These are phyloP conservation scores for Dinocampus coccinellae DNA, from an alignment of 2,888 invertebrate genomes.

Conservation along the genomic window DNA sequence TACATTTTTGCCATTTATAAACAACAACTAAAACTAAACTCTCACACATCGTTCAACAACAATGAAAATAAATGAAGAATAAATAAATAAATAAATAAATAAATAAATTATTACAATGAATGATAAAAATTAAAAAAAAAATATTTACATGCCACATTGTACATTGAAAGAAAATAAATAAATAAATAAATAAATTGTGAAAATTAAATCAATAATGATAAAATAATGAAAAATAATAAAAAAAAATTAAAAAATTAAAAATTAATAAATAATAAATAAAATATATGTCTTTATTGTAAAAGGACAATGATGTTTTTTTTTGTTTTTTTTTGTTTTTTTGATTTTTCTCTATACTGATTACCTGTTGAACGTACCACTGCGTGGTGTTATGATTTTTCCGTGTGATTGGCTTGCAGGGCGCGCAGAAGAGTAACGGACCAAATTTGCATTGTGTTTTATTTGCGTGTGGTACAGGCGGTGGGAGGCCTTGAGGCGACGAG, in stretches of 20 bases:
- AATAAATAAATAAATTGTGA: no score
- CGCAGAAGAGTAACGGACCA: conserved; percentile 64
- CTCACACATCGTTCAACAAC: neutral
- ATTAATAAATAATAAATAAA: neutral
- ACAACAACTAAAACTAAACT: neutral
- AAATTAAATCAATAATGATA: no score
- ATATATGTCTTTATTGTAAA: neutral
- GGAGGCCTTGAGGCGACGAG: conserved; percentile 57
- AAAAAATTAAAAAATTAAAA: no score
- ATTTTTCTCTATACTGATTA: conserved; percentile 49
- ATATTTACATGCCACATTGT: neutral
- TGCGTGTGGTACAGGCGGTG: conserved; percentile 26
- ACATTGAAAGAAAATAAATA: neutral
- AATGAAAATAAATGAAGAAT: neutral
- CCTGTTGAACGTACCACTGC: conserved; percentile 70
- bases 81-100: no score
- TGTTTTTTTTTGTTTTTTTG: no score
- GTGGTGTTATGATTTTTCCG: conserved; percentile 65
- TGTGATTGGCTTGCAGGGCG: conserved; percentile 64
- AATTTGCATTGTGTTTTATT: conserved; percentile 55
- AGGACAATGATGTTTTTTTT: conserved; percentile 39
- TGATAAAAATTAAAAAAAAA: no score
- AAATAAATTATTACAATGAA: neutral
- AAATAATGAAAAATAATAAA: no score
- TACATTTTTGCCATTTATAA: neutral